Base-by-base conservation (phyloP, 2,113 vertebrate genomes). In the Sturnira hondurensis region DNA sequence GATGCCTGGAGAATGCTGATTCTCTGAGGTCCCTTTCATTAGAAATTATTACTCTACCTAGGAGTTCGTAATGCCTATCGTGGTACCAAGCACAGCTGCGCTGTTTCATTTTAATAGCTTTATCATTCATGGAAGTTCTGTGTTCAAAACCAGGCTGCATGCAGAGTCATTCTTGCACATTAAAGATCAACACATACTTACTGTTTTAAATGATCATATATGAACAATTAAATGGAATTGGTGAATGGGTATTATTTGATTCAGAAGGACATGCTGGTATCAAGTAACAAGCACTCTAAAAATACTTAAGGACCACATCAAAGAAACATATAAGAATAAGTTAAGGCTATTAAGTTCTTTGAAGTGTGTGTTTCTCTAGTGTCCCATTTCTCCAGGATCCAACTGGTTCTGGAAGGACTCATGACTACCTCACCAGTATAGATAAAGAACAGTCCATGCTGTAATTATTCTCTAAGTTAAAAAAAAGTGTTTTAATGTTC, bases 401-500 rank as follows among this genome's bases (percentile, higher is more conserved):
- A 97, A 70, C 36, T 95, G 63, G 93, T 94, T 78, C 76, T 86
- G 47, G 74, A 95, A 97, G 1, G 2, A 93, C 28, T 33, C 22
- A 10, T 0, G 28, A 50, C 90, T 96, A 33, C 87, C 90, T 97
- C 43, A 86, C 38, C 5, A n/a, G n/a, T 28, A 26, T 31, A 96
- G 4, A 6, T 33, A 68, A 58, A 88, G 82, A 89, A 81, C 33
- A 85, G 78, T 97, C 77, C 80, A 95, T 67, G 86, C 6, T 88
- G 92, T 94, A 93, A 84, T 90, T 97, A 96, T 85, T 96, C 96
- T 97, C 73, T 77, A 93, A 96, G 31, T 67, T 10, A 93, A 81
- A 15, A 93, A 83, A 71, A 92, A 68, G 16, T 67, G 22, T 19
- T 96, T 97, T 92, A 96, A 95, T 92, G 33, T 58, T 82, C 17